Base-by-base conservation (phyloP, 2,797 vertebrate species). In the Enteromius argenteus region DNA sequence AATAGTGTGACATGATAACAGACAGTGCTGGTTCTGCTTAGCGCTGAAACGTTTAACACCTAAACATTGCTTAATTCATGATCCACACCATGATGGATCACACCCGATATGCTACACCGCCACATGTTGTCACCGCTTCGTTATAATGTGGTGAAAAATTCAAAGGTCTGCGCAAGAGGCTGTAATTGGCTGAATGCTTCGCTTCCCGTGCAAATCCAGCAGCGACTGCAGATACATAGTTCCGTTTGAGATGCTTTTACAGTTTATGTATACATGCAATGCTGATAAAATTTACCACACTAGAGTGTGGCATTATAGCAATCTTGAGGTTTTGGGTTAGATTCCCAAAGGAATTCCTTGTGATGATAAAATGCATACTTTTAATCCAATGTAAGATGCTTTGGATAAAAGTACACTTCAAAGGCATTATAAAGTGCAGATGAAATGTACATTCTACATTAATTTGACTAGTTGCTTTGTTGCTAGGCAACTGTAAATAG, bases 1-100 rank as follows among this genome's bases (percentile, higher is more conserved):
- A 85, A 81, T 30, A 81, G 76, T 72, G 84, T 80, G 64, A 84
- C 72, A 79, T 83, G 76, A 46, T 86, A 86, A 67, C 85, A 80
- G 85, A 79, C 75, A 67, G 75, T n/a, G 51, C 69, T 67, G 58
- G 69, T 68, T 83, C 76, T 84, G 76, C 76, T 86, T 80, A 83
- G 60, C 76, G 27, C 39, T 49, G 42, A 46, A 75, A 83, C 23
- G 5, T 51, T 82, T 84, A 84, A 69, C 75, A 79, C 82, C 82
- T 84, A 79, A 72, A 71, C 81, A 30, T 77, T 84, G 82, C 66
- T 79, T 84, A 49, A 84, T 71, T 72, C 74, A 84, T 71, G 82
- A 84, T 84, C 66, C 53, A 5, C 75, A 84, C 53, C 75, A 66
- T 71, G 82, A 78, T 69, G 75, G 75, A 84, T 84, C 51, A 0